Evolutionary conservation across 2,888 invertebrate genomes (phyloP), one percentile per base, ranked within the genome.

Genomic region (Acanthosoma haemorrhoidale): DNA sequence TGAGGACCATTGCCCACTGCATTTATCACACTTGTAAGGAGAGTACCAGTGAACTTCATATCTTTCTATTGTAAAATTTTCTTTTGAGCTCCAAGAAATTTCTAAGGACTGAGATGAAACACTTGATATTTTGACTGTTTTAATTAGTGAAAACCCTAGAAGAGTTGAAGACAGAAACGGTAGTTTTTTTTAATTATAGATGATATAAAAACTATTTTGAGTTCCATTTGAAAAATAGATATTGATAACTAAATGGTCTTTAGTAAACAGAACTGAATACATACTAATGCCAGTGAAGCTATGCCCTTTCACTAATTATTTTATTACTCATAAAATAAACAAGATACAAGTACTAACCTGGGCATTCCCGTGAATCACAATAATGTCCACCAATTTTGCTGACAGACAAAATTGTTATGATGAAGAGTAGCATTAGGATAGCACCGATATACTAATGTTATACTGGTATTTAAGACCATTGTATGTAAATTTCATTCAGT

Each of bases 31-130:
- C 9, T 29, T 38, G 9, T 41, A 57, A 13, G 41, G 32, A 34
- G 67, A 29, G 29, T 67, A 67, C 67, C 67, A 67, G 5, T 57
- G 67, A 34, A 67, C 67, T 57, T 67, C 67, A 67, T 67, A 67
- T 18, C 21, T 39, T 13, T 67, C 67, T 16, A 67, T 36, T 9
- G 43, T 9, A 43, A 51, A 67, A 13, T 36, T 34, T 31, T 67
- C 57, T 51, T 51, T 67, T 34, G 67, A 32, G 31, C 13, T 18
- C 67, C 67, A 67, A 57, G n/a, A 9, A 21, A 67, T 31, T 21
- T 67, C 67, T n/a, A 67, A 16, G 34, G 38, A 18, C 16, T 67
- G 51, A 9, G 32, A 18, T 3, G 16, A 43, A 18, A 51, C 67
- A 13, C 43, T 43, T 51, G 5, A 31, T n/a, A 57, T 38, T 1